A percentile compares a stretch with the other conserved stretches of the same genome.
Evolutionary conservation across 2,113 vertebrate species (phyloP).

Genomic region (Amia ocellicauda): DNA sequence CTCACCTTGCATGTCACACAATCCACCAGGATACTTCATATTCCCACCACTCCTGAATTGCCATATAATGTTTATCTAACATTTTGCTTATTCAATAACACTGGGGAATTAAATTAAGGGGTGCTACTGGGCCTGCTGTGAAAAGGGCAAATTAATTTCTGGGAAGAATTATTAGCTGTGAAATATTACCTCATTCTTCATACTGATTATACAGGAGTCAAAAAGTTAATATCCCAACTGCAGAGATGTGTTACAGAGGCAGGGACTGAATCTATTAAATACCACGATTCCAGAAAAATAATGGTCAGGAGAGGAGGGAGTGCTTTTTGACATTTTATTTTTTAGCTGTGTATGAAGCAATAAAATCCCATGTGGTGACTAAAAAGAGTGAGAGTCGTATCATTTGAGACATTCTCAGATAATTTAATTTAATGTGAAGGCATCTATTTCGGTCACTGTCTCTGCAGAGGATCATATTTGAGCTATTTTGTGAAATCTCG

Average conservation of each 20-base stretch:
- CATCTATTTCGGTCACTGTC: conserved; percentile 27
- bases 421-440: conserved; percentile 9
- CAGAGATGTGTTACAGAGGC: conserved; percentile 17
- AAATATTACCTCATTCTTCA: conserved; percentile 37
- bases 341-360: too few relatives aligned
- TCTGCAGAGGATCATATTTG: conserved; percentile 13
- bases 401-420: too few relatives aligned
- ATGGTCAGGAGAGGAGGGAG: background rate
- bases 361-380: too few relatives aligned
- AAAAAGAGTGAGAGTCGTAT: too few relatives aligned
- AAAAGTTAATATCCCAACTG: conserved; percentile 33
- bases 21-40: background rate
- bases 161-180: conserved; percentile 23
- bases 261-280: conserved; percentile 29
- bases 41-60: background rate
- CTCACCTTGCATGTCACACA: background rate
- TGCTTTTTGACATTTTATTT: background rate
- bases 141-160: conserved; percentile 37
- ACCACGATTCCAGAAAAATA: background rate
- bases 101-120: background rate
- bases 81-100: conserved; percentile 2
- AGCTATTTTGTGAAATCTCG: conserved; percentile 27
- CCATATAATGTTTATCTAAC: background rate
- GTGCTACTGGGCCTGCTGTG: conserved; percentile 13
- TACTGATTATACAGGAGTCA: conserved; percentile 32